These are phyloP conservation scores for Strigamia transsilvanica DNA, from an alignment of 2,888 invertebrate genomes.

Conservation along the genomic window DNA sequence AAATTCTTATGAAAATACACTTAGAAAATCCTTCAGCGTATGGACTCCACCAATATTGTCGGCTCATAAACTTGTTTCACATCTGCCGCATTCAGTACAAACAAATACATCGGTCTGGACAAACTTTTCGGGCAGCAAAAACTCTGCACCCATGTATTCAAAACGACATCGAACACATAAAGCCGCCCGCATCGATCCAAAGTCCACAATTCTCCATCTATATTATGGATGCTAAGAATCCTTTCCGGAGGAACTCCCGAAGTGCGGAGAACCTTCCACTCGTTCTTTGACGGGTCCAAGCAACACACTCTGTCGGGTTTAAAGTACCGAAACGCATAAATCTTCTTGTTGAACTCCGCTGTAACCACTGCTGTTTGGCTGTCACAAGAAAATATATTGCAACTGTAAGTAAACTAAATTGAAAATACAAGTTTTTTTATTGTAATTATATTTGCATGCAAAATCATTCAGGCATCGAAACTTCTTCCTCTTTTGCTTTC, in stretches of 20 bases:
- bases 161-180: constrained; percentile 20
- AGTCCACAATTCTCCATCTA: constrained; percentile 39
- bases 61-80: neutral
- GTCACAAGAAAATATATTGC: neutral
- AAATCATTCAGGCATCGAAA: too few species aligned
- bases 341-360: neutral
- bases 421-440: too few species aligned
- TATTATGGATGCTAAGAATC: neutral
- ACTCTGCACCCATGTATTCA: constrained; percentile 22
- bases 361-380: constrained; percentile 22
- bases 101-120: neutral
- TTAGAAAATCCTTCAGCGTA: neutral
- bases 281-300: constrained; percentile 34
- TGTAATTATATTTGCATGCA: too few species aligned
- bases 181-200: constrained; percentile 29
- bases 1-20: neutral
- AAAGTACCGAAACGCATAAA: constrained; percentile 46
- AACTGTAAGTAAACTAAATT: too few species aligned
- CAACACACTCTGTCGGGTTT: constrained; percentile 49
- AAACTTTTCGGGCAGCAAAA: constrained; percentile 41
- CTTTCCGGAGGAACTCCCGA: neutral
- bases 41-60: neutral
- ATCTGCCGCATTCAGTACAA: neutral
- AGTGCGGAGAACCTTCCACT: constrained; percentile 18
- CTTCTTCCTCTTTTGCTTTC: too few species aligned